Evolutionary conservation across 2,888 invertebrate species (phyloP).

Genomic region (Callinectes sapidus): DNA sequence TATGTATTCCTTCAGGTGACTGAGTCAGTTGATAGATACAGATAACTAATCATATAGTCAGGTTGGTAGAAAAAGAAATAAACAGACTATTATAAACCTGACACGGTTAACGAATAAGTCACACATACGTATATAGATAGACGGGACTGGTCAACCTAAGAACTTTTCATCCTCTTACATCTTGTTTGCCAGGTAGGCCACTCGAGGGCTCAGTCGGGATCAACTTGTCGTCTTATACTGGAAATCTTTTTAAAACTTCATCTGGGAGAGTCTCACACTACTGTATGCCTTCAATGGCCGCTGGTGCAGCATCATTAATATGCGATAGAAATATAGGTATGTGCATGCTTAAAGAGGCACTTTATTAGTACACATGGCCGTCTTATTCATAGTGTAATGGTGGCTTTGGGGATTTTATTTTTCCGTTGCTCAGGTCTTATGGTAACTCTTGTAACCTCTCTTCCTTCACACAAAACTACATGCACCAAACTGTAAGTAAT

Average conservation of each 20-base stretch:
- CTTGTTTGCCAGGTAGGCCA: not conserved
- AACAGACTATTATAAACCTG: no score
- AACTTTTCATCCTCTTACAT: constrained; percentile 2
- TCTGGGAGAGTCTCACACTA: not conserved
- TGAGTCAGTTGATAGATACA: no score
- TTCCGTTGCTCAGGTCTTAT: not conserved
- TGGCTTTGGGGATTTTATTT: not conserved
- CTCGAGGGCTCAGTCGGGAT: not conserved
- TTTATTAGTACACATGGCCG: not conserved
- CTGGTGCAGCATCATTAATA: not conserved
- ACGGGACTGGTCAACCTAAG: not conserved
- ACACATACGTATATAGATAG: not conserved
- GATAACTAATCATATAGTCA: no score
- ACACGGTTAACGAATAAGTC: no score
- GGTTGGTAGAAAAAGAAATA: no score
- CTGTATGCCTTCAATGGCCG: not conserved
- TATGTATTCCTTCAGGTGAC: no score
- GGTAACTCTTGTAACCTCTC: not conserved
- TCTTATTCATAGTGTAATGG: not conserved
- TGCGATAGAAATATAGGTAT: not conserved
- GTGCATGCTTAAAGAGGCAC: not conserved
- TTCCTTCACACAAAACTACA: no score
- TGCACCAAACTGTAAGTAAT: no score
- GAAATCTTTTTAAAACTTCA: not conserved
- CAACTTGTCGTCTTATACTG: not conserved